These are phyloP conservation scores for Enhydra lutris DNA, from an alignment of 2,113 vertebrate genomes.

Conservation along the genomic window DNA sequence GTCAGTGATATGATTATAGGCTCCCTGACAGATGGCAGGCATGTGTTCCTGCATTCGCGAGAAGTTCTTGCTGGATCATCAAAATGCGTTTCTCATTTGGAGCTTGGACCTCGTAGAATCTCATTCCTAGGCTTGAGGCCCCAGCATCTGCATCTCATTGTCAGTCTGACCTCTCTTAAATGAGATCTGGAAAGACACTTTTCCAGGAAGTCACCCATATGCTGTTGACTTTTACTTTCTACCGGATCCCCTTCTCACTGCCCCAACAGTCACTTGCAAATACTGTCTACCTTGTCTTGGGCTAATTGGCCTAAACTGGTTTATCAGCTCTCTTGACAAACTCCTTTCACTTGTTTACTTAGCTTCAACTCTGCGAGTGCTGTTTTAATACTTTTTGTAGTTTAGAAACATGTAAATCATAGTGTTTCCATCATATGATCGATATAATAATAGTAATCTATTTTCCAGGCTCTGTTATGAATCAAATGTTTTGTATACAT, in stretches of 20 bases:
- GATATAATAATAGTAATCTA: background rate
- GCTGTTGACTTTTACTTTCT: background rate
- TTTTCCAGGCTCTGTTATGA: background rate
- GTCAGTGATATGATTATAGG: background rate
- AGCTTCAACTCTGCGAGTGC: background rate
- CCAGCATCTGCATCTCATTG: background rate
- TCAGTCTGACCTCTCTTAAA: background rate
- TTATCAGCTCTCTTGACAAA: slow-evolving; percentile 20
- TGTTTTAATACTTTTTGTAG: background rate
- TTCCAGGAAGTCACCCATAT: background rate
- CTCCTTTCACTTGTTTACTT: slow-evolving; percentile 22
- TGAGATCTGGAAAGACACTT: background rate
- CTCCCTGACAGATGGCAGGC: background rate
- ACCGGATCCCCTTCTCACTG: background rate
- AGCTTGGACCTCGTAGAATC: background rate
- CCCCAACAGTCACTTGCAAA: background rate
- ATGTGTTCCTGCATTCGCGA: background rate
- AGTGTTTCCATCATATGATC: background rate
- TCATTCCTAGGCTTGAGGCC: background rate
- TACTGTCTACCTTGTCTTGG: background rate
- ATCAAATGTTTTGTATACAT: background rate
- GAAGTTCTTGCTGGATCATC: slow-evolving; percentile 38
- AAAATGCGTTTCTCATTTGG: background rate
- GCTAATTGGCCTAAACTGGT: background rate
- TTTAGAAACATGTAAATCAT: background rate